Base-by-base conservation (phyloP, 2,888 invertebrate species). In the Helleia helle region DNA sequence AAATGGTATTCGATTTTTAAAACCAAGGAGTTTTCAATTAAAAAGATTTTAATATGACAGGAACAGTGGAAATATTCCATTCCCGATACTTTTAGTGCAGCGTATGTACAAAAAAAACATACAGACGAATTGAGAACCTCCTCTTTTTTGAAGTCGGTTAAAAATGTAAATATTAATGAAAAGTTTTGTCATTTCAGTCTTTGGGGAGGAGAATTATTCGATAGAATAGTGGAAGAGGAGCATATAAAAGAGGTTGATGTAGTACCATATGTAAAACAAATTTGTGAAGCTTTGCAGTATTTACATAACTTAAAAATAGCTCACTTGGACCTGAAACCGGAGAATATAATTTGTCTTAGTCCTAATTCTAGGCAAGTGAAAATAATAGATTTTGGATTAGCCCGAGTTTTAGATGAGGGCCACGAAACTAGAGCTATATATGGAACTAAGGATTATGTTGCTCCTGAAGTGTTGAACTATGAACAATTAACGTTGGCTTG, bases 241-340 rank as follows among this genome's bases (percentile, higher is more conserved):
- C 96, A 96, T 67, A 93, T 95, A 7, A 85, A 96, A 11, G 71
- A 71, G 47, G 60, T 61, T 2, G 83, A 88, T 65, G 91, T 92
- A 58, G 89, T 95, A 43, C 86, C 93, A 44, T 97, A 97, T 67
- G 89, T 96, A 80, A 87, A 92, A 28, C 97, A 97, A 74, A 95
- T 97, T 36, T 95, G 95, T 71, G 94, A 95, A 60, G 97, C 95
- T 1, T 92, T 97, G 3, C 88, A 89, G 38, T 97, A 95, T 63
- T 94, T 98, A 90, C 97, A 97, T 69, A 80, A 87, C 13, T 89
- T 90, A 58, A 90, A 89, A 49, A 89, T 97, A 44, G 92, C 95
- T 28, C 97, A 97, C 74, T 79, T 97, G 50, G 97, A 97, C 71
- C 75, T 97, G 45, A 97, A 97, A 88, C 97, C 97, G 0, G 97